Percentiles rank a stretch among this genome's conserved stretches.
These are phyloP conservation scores for Pedicia rivosa DNA, from an alignment of 2,888 invertebrate genomes.

Conservation along the genomic window DNA sequence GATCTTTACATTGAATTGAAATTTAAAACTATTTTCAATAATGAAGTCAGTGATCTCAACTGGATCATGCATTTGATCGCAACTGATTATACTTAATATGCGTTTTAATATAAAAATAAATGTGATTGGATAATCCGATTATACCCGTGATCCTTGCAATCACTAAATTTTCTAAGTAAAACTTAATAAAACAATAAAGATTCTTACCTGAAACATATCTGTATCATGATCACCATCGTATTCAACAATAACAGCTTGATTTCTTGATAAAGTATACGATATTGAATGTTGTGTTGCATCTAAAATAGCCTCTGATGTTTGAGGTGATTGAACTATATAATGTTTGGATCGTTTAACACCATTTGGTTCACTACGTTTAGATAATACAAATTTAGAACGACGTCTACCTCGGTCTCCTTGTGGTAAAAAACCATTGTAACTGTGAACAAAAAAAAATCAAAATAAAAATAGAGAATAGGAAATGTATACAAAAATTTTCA, in stretches of 20 bases:
- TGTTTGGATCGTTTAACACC: slow-evolving; percentile 90
- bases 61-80: too few species aligned
- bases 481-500: too few species aligned
- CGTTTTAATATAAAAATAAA: too few species aligned
- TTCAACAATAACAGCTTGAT: slow-evolving; percentile 96
- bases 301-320: slow-evolving; percentile 86
- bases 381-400: slow-evolving; percentile 86
- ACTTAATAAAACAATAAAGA: neutral
- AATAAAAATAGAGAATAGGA: too few species aligned
- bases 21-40: too few species aligned
- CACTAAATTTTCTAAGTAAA: too few species aligned
- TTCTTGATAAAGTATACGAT: slow-evolving; percentile 90
- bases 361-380: slow-evolving; percentile 69
- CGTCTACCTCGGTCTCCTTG: slow-evolving; percentile 86
- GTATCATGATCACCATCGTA: slow-evolving; percentile 90
- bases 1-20: too few species aligned
- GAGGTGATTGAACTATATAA: slow-evolving; percentile 91
- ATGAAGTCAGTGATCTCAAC: too few species aligned
- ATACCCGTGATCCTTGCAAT: too few species aligned
- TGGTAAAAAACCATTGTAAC: slow-evolving; percentile 88
- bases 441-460: slow-evolving; percentile 32
- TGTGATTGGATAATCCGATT: too few species aligned
- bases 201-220: slow-evolving; percentile 95
- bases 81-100: too few species aligned
- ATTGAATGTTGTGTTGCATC: slow-evolving; percentile 91